A percentile compares a stretch with the other conserved stretches of the same genome.
phyloP scores from a whole-genome alignment of 1,140 invertebrate species.

The Zaprionus nigranus region DNA sequence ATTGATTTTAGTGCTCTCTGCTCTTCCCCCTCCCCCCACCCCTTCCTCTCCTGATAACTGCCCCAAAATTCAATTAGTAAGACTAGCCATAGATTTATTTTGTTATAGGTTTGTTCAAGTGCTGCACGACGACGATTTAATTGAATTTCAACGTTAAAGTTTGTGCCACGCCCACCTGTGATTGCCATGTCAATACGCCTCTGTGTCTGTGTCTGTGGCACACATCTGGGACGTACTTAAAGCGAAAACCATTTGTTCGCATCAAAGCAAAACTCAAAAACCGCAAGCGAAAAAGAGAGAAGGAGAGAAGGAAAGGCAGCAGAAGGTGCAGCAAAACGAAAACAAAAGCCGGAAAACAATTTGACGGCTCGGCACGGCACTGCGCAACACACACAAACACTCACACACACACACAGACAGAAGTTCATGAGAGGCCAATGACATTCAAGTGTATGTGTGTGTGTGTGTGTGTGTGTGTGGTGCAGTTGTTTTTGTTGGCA shows the following conservation, averaged over 20 bases:
- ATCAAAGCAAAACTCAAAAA: conserved; percentile 54
- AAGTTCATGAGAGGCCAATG: conserved; percentile 72
- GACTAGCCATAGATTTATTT: conserved; percentile 51
- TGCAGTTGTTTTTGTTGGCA: conserved; percentile 58
- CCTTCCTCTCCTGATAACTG: conserved; percentile 24
- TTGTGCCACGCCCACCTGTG: conserved; percentile 39
- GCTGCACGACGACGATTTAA: conserved; percentile 43
- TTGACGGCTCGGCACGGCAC: conserved; percentile 56
- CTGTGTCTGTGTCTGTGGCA: neutral
- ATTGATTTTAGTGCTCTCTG: conserved; percentile 59
- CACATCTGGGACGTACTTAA: conserved; percentile 23
- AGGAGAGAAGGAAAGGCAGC: conserved; percentile 6
- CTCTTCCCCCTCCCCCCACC: neutral
- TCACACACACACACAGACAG: neutral
- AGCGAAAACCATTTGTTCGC: conserved; percentile 27
- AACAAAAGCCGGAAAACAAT: conserved; percentile 81
- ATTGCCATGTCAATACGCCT: neutral
- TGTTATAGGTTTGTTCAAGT: conserved; percentile 49
- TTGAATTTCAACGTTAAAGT: conserved; percentile 56
- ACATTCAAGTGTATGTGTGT: conserved; percentile 57
- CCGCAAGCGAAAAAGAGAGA: conserved; percentile 29
- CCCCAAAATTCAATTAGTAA: conserved; percentile 74
- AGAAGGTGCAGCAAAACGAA: conserved; percentile 46
- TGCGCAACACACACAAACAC: conserved; percentile 12
- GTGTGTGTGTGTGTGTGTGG: neutral